Percentiles rank a stretch among this genome's conserved stretches.
phyloP scores from a whole-genome alignment of 2,797 vertebrate species.

The Coregonus ussuriensis region DNA sequence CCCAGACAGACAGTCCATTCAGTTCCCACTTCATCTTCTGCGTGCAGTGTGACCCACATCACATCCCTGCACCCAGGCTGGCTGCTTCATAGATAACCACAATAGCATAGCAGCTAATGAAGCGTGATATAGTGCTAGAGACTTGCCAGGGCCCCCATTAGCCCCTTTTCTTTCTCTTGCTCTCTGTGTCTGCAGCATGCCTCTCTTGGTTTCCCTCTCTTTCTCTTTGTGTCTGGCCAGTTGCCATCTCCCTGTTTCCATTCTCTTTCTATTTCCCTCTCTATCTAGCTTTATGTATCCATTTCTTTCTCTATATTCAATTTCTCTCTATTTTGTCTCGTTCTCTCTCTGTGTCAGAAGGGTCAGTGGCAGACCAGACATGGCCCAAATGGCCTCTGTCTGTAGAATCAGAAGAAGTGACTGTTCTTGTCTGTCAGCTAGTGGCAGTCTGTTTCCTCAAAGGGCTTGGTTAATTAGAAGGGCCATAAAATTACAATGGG shows the following conservation, averaged over 20 bases:
- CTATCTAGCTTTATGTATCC: background rate
- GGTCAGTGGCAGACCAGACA: background rate
- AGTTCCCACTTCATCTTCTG: background rate
- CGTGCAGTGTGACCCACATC: slow-evolving; percentile 9
- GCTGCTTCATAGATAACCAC: slow-evolving; percentile 23
- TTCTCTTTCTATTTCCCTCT: background rate
- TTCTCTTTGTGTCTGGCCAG: background rate
- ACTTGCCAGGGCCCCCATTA: slow-evolving; percentile 40
- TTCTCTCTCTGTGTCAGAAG: background rate
- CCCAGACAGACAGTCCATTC: background rate
- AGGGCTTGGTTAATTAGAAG: no score
- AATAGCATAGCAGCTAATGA: slow-evolving; percentile 65
- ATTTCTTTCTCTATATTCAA: background rate
- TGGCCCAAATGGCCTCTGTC: background rate
- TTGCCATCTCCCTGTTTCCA: background rate
- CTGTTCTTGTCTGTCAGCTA: background rate
- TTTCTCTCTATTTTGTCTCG: background rate
- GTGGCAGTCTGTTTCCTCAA: no score
- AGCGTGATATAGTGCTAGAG: slow-evolving; percentile 51
- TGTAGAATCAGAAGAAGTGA: background rate
- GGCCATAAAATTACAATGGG: no score
- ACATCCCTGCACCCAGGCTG: background rate
- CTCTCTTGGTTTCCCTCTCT: background rate
- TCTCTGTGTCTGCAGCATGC: slow-evolving; percentile 48
- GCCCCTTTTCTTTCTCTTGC: background rate